Conservation (phyloP, 2,113 vertebrate species). For the Colinus virginianus region DNA sequence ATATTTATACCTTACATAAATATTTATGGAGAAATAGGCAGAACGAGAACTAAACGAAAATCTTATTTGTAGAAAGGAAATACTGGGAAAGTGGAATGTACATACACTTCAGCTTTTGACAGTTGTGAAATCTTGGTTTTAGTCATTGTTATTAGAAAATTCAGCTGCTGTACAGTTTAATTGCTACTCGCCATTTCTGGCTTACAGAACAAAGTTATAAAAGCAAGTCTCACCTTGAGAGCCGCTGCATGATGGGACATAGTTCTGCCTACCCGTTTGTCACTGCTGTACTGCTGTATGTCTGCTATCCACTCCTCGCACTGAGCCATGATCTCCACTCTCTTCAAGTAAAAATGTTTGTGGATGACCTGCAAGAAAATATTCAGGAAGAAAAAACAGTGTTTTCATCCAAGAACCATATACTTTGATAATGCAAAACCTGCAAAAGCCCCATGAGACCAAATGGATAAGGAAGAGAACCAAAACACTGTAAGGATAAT, state of each 20-base stretch:
- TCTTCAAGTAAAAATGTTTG: slow-evolving; percentile 98
- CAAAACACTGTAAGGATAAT: background rate
- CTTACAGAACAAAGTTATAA: background rate
- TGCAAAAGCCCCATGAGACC: background rate
- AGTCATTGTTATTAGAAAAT: background rate
- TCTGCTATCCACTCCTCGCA: slow-evolving; percentile 99
- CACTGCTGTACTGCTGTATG: slow-evolving; percentile 99
- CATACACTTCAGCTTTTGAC: background rate
- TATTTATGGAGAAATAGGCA: background rate
- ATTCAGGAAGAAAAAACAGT: background rate
- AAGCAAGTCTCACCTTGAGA: slow-evolving; percentile 86
- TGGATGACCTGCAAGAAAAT: slow-evolving; percentile 89
- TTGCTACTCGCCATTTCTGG: background rate
- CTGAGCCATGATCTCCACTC: slow-evolving; percentile 95
- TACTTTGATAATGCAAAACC: background rate
- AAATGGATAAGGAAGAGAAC: background rate
- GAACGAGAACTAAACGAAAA: background rate
- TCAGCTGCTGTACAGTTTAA: background rate
- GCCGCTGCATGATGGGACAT: slow-evolving; percentile 99
- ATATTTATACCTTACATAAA: background rate
- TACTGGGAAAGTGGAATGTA: background rate
- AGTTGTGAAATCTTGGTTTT: background rate
- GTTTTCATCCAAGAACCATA: background rate
- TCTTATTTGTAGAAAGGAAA: background rate
- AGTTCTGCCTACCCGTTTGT: slow-evolving; percentile 96